Conservation (phyloP, 2,797 vertebrate species). For the Pseudocheirus occidentalis region DNA sequence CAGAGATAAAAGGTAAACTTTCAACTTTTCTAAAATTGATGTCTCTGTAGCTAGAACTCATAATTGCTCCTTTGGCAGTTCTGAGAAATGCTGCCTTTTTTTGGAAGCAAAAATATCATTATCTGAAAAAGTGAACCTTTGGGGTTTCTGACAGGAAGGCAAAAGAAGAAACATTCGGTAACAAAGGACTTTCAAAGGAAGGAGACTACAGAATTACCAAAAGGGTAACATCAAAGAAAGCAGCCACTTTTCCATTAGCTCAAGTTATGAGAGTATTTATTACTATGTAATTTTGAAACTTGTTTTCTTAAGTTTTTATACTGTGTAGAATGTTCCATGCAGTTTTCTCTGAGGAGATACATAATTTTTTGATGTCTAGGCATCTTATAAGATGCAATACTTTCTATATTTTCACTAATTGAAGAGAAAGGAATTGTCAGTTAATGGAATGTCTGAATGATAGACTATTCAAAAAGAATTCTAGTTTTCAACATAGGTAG, state of each 20-base stretch:
- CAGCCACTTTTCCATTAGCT: not conserved
- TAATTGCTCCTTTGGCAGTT: constrained; percentile 33
- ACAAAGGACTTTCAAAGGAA: not conserved
- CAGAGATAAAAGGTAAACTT: not conserved
- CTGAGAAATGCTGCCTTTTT: constrained; percentile 14
- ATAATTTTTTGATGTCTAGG: not conserved
- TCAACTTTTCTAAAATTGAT: constrained; percentile 44
- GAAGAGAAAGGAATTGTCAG: constrained; percentile 23
- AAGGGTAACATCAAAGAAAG: not conserved
- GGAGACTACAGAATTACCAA: not conserved
- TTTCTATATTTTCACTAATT: not conserved
- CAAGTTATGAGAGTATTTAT: constrained; percentile 17
- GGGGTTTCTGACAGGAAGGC: constrained; percentile 31
- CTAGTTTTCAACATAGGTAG: not conserved
- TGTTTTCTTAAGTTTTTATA: constrained; percentile 30
- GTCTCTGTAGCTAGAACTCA: not conserved
- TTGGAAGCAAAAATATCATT: not conserved
- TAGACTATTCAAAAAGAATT: not conserved
- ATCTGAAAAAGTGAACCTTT: constrained; percentile 18
- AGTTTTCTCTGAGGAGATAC: constrained; percentile 25
- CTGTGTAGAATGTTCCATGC: constrained; percentile 38
- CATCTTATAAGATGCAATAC: constrained; percentile 22
- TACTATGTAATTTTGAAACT: constrained; percentile 55
- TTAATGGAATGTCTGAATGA: constrained; percentile 10
- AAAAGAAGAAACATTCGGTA: not conserved